Percentiles rank a stretch among this genome's conserved stretches.
phyloP scores from a whole-genome alignment of 2,113 vertebrate species.

The Pristiophorus japonicus region DNA sequence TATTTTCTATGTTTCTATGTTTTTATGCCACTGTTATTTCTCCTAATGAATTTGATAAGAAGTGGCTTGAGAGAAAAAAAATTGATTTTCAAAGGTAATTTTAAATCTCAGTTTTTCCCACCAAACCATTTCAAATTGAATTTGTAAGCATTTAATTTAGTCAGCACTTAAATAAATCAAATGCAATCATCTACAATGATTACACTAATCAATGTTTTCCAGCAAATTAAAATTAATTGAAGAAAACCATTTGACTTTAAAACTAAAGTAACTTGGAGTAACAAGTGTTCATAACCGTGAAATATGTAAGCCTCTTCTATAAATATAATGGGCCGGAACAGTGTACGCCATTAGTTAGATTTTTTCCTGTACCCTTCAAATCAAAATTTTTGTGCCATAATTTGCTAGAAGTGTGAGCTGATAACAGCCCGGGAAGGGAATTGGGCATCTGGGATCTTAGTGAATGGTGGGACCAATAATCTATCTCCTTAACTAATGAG shows the following conservation, averaged over 20 bases:
- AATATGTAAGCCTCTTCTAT: background rate
- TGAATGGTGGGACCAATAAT: background rate
- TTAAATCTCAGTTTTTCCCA: background rate
- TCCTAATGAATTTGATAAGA: background rate
- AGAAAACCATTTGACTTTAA: background rate
- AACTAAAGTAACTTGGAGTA: background rate
- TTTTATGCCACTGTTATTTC: background rate
- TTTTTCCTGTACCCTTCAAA: background rate
- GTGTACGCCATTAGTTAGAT: background rate
- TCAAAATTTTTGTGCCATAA: background rate
- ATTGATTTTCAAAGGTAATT: background rate
- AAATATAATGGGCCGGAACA: background rate
- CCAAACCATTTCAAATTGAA: background rate
- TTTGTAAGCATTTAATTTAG: background rate
- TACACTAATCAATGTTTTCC: background rate
- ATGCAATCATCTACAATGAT: background rate
- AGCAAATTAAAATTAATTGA: slow-evolving; percentile 8
- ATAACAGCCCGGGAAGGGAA: background rate
- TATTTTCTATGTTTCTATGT: too few relatives aligned
- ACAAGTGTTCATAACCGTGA: background rate
- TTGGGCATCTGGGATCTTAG: background rate
- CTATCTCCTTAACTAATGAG: background rate
- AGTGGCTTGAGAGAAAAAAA: background rate
- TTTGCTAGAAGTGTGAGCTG: background rate
- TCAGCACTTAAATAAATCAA: background rate